These are phyloP conservation scores for Laticauda laticaudata DNA, from an alignment of 2,113 vertebrate species.

Conservation along the genomic window DNA sequence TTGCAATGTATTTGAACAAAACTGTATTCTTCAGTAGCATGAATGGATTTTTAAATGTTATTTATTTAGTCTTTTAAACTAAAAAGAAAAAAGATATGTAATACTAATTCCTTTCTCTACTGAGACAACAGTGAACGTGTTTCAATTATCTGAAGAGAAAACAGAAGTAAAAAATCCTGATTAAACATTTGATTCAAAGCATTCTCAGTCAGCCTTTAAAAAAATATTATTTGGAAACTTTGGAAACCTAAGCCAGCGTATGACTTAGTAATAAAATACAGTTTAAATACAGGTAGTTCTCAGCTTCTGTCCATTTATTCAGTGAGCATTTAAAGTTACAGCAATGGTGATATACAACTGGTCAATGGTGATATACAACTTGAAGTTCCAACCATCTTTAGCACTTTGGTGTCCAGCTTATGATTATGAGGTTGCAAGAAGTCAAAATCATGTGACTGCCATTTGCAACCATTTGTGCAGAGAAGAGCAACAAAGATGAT, in stretches of 20 bases:
- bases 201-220: not conserved
- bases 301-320: not conserved
- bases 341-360: not conserved
- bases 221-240: not conserved
- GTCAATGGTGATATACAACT: not conserved
- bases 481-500: no score
- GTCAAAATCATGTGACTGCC: not conserved
- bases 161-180: not conserved
- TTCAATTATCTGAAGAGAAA: not conserved
- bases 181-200: not conserved
- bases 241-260: slow-evolving; percentile 14
- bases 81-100: not conserved
- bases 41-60: not conserved
- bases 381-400: not conserved
- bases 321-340: not conserved
- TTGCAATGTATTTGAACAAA: not conserved
- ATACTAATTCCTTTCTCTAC: not conserved
- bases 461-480: not conserved
- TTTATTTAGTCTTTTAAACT: not conserved
- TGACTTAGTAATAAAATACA: not conserved
- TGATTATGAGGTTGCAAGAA: not conserved
- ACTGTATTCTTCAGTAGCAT: not conserved
- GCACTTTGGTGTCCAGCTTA: not conserved
- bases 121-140: not conserved
- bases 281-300: not conserved